Base-by-base conservation (phyloP, 2,888 invertebrate genomes). In the Proisotoma minuta region DNA sequence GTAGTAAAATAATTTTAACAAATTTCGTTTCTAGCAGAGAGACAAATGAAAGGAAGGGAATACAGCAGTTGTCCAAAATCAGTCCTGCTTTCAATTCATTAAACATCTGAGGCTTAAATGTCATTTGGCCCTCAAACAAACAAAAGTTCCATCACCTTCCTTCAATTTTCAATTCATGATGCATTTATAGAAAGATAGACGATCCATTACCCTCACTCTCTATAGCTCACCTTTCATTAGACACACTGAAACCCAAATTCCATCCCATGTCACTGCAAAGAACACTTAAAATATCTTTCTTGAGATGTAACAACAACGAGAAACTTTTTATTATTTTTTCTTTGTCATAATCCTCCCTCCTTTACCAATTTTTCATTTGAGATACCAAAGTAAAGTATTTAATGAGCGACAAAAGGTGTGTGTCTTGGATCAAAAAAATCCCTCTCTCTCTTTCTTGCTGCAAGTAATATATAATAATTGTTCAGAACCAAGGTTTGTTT, bases 131-230 rank as follows among this genome's bases (percentile, higher is more conserved):
- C 29, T 58, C 47, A 27, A 24, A 50, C 39, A 43, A 53, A 59
- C 43, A 50, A 59, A 59, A 59, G 47, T 47, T 53, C 53, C 59
- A 53, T 59, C 59, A 59, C 43, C 59, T n/a, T n/a, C n/a, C n/a
- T 53, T 53, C 40, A 39, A 43, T 26, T 52, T 50, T 28, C 24
- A 43, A 59, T 59, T 27, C 43, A 59, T 59, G 34, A 34, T 34
- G 34, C 34, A 34, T 34, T 34, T 10, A 34, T 8, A 34, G 34
- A 34, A 15, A 59, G 59, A 53, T 47, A 53, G 59, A 53, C 50
- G 59, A 59, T 59, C 59, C 59, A 59, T 59, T 59, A 59, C 53
- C 47, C 47, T 39, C 34, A 34, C 34, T 10, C 34, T 10, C 34
- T n/a, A n/a, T n/a, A n/a, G n/a, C n/a, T n/a, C n/a, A n/a, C n/a